Base-by-base conservation (phyloP, 1,140 invertebrate species). In the Drosophila athabasca region DNA sequence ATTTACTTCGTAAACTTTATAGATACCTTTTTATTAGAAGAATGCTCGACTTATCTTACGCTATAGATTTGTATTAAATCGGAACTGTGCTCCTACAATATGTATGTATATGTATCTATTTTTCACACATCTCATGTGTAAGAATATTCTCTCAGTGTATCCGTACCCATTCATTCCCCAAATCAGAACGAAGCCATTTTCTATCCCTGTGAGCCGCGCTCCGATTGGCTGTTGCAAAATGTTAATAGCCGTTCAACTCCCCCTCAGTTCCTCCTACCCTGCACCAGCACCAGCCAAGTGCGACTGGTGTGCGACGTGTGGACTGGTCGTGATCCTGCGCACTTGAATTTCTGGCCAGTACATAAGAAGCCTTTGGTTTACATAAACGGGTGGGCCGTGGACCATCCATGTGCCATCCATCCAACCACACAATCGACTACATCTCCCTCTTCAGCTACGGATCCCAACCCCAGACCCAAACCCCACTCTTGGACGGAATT, bases 181-280 rank as follows among this genome's bases (percentile, higher is more conserved):
- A 39, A 39, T 9, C 35, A 46, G 17, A 72, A 22, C 46, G 78
- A 58, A 69, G 76, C 83, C 83, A 87, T 87, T 87, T 88, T 88
- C 67, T 83, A 26, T 53, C 58, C 52, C 51, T 46, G 71, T 53
- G 6, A 61, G 62, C 52, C 48, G 6, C 22, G 53, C 29, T 54
- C 72, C 62, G 83, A 88, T 88, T 88, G 83, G 83, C 83, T 89
- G 79, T 62, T 67, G 61, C 41, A 62, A 58, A 55, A 62, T 48
- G 35, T 46, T 49, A 70, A 73, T 62, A 76, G 60, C 41, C 70
- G 48, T 62, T 67, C 51, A 46, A 59, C 49, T 22, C 24, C 77
- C 59, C 60, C 53, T 8, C 17, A 17, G 29, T 43, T n/a, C 24
- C 17, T 8, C 1, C 26, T 29, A 24, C 17, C 11, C 9, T 31